phyloP scores from a whole-genome alignment of 1,140 invertebrate species.

The Drosophila truncata region DNA sequence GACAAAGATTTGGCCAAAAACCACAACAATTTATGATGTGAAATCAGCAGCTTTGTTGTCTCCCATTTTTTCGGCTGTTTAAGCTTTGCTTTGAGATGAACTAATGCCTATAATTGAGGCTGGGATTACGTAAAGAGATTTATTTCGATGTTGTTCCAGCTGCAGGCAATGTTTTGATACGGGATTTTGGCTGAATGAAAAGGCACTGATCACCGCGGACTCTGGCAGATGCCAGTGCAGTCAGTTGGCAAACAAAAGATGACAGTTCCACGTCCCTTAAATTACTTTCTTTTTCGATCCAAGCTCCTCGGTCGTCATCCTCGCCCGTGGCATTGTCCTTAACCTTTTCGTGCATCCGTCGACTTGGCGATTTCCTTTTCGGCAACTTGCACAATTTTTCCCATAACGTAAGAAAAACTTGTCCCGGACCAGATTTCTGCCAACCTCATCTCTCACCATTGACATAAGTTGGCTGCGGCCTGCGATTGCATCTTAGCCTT shows the following conservation, averaged over 20 bases:
- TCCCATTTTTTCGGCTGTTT: constrained; percentile 32
- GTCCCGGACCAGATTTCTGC: constrained; percentile 56
- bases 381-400: constrained; percentile 57
- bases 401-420: constrained; percentile 58
- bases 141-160: constrained; percentile 39
- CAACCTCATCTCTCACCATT: constrained; percentile 59
- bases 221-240: not conserved
- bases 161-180: constrained; percentile 44
- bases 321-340: constrained; percentile 54
- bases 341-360: constrained; percentile 67
- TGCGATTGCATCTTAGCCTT: constrained; percentile 48
- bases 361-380: constrained; percentile 56
- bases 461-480: constrained; percentile 68
- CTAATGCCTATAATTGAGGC: constrained; percentile 72
- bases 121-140: constrained; percentile 62
- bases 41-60: constrained; percentile 58
- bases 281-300: constrained; percentile 6
- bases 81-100: constrained; percentile 58
- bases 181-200: constrained; percentile 27
- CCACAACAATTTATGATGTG: constrained; percentile 67
- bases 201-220: constrained; percentile 3
- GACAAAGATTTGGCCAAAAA: constrained; percentile 56
- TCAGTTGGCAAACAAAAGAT: constrained; percentile 8
- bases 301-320: not conserved
- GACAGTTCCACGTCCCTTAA: constrained; percentile 6